Percentiles rank a stretch among this genome's conserved stretches.
Evolutionary conservation across 1,140 invertebrate species (phyloP).

Genomic region (Anagrus nilaparvatae): DNA sequence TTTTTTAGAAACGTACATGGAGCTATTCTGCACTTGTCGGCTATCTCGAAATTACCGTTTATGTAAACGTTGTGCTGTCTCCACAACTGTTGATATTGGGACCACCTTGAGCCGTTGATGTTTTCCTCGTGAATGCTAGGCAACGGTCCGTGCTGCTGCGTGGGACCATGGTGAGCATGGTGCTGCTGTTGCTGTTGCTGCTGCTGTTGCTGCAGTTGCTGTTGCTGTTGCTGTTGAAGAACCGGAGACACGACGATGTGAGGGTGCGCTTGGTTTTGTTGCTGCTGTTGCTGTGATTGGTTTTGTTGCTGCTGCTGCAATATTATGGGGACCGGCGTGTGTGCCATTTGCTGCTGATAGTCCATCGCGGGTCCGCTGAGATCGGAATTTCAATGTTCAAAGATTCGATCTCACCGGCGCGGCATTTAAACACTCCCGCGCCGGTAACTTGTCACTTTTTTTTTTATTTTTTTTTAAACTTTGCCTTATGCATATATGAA

Average conservation of each 20-base stretch:
- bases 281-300: conserved; percentile 27
- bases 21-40: too few relatives aligned
- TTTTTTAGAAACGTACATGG: conserved; percentile 7
- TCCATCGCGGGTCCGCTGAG: conserved; percentile 1
- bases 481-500: too few relatives aligned
- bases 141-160: conserved; percentile 40
- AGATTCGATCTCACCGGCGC: conserved; percentile 22
- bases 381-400: too few relatives aligned
- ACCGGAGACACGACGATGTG: conserved; percentile 36
- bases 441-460: too few relatives aligned
- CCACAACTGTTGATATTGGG: conserved; percentile 46
- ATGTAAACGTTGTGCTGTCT: conserved; percentile 46
- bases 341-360: neutral
- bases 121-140: conserved; percentile 42
- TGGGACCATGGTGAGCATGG: conserved; percentile 40
- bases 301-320: conserved; percentile 29
- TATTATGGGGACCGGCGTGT: conserved; percentile 30
- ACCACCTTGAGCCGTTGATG: conserved; percentile 39
- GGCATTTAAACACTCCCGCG: conserved; percentile 18
- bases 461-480: too few relatives aligned
- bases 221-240: conserved; percentile 28
- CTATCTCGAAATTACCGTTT: too few relatives aligned
- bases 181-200: conserved; percentile 27
- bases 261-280: conserved; percentile 27
- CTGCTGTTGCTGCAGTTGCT: conserved; percentile 23